Evolutionary conservation across 2,797 vertebrate species (phyloP).

Genomic region (Enteromius unitaeniatus): DNA sequence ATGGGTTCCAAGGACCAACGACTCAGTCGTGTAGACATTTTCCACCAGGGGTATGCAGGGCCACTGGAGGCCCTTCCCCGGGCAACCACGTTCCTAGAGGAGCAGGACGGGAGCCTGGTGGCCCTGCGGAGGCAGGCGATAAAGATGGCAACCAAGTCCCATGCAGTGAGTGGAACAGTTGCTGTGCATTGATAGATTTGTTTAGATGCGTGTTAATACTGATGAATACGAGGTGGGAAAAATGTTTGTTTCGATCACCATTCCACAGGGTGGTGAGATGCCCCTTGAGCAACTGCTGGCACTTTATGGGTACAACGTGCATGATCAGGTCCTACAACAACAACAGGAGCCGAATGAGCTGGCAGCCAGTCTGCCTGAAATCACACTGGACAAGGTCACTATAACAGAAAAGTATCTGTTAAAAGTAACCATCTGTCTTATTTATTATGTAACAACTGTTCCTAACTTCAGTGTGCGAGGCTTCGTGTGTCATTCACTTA

Average conservation of each 20-base stretch:
- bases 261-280: conserved; percentile 86
- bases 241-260: conserved; percentile 9
- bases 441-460: neutral
- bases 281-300: conserved; percentile 91
- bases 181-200: neutral
- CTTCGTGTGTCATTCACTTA: neutral
- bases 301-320: conserved; percentile 89
- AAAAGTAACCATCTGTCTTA: neutral
- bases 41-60: conserved; percentile 80
- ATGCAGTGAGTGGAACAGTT: conserved; percentile 66
- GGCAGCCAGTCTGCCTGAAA: conserved; percentile 82
- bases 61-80: conserved; percentile 67
- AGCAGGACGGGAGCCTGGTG: conserved; percentile 77
- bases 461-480: neutral
- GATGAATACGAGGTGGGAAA: neutral
- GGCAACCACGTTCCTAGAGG: conserved; percentile 76
- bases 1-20: conserved; percentile 80
- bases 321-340: conserved; percentile 81
- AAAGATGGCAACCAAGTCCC: conserved; percentile 75
- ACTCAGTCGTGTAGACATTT: conserved; percentile 82
- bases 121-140: conserved; percentile 72
- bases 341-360: conserved; percentile 83
- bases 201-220: neutral
- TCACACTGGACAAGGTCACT: conserved; percentile 89
- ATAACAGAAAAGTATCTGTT: neutral